Conservation (phyloP, 2,797 vertebrate genomes). For the Aotus griseimembra region DNA sequence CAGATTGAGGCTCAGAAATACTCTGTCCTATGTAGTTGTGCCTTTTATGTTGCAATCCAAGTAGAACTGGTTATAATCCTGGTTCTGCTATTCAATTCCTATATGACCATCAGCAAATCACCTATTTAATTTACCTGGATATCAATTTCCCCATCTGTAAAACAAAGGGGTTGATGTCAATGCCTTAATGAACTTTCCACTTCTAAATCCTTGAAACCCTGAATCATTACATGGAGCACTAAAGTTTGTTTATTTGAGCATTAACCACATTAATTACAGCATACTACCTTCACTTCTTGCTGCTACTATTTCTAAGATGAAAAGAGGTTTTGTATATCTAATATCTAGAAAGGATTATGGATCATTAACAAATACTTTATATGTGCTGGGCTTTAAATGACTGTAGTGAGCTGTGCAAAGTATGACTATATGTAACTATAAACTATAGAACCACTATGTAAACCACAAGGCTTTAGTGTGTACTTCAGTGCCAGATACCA, state of each 20-base stretch:
- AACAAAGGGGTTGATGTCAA: neutral
- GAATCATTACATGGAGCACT: neutral
- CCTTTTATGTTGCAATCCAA: neutral
- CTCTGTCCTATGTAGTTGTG: neutral
- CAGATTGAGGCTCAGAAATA: neutral
- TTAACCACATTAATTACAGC: neutral
- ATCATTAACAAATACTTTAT: neutral
- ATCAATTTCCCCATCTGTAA: neutral
- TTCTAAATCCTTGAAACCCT: neutral
- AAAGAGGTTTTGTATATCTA: conserved; percentile 4
- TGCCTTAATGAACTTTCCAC: neutral
- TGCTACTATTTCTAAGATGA: conserved; percentile 41
- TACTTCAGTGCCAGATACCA: neutral
- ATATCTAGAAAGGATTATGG: neutral
- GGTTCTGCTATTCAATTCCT: neutral
- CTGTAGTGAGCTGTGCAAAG: neutral
- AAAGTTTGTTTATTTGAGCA: neutral
- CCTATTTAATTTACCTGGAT: neutral
- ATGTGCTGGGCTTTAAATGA: neutral
- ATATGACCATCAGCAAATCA: neutral
- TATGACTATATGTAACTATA: neutral
- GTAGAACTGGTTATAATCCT: neutral
- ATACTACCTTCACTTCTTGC: neutral
- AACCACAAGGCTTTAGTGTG: neutral
- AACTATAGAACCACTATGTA: neutral